Evolutionary conservation across 2,113 vertebrate species (phyloP).

Genomic region (Psilopogon haemacephalus): DNA sequence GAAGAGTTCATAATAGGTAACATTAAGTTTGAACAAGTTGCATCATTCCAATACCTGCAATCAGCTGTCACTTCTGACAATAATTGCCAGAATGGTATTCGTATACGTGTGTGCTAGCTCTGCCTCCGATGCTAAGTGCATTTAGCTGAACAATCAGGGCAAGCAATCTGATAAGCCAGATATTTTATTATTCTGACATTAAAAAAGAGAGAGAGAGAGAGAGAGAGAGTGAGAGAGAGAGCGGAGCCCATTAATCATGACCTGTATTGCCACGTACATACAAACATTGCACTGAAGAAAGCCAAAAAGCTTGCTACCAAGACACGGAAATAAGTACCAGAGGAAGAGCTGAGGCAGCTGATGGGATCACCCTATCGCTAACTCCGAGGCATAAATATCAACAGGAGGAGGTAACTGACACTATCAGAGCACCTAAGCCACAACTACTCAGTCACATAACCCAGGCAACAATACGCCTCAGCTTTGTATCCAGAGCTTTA

Average conservation of each 20-base stretch:
- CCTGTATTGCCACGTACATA: constrained; percentile 35
- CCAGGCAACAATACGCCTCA: background rate
- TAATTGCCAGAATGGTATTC: constrained; percentile 65
- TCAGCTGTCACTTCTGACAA: constrained; percentile 73
- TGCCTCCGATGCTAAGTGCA: constrained; percentile 54
- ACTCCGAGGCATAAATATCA: constrained; percentile 33
- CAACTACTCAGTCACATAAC: background rate
- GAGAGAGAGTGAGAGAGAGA: background rate
- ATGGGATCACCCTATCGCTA: background rate
- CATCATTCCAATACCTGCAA: constrained; percentile 76
- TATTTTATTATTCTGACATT: constrained; percentile 63
- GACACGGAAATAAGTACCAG: constrained; percentile 4
- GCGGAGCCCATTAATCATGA: constrained; percentile 59
- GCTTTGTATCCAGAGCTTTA: background rate
- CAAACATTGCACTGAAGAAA: constrained; percentile 59
- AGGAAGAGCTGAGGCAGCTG: constrained; percentile 16
- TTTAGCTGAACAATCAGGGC: constrained; percentile 58
- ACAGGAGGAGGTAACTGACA: constrained; percentile 1
- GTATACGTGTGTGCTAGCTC: constrained; percentile 33
- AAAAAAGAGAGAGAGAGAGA: constrained; percentile 54
- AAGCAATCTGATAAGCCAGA: constrained; percentile 36
- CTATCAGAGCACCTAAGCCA: background rate
- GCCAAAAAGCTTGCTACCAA: constrained; percentile 14
- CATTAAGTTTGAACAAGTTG: constrained; percentile 80
- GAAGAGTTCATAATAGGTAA: constrained; percentile 80